Conservation (phyloP, 2,797 vertebrate genomes). For the Setipinna tenuifilis region DNA sequence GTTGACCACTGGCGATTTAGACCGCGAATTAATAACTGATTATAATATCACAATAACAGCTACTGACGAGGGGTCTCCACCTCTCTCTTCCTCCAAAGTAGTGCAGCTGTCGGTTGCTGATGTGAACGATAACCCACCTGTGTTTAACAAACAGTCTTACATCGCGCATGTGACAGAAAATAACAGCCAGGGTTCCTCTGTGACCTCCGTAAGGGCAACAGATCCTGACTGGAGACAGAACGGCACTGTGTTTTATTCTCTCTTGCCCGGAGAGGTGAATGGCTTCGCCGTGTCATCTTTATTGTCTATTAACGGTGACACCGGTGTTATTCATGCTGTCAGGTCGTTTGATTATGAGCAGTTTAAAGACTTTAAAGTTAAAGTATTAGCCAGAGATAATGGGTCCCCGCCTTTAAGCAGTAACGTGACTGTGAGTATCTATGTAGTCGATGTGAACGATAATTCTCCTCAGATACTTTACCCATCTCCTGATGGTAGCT, state of each 20-base stretch:
- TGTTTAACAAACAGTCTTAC: background rate
- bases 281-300: conserved; percentile 63
- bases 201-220: conserved; percentile 1
- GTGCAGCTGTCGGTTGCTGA: background rate
- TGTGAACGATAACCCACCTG: background rate
- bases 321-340: conserved; percentile 51
- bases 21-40: background rate
- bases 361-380: conserved; percentile 59
- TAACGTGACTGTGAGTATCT: conserved; percentile 61
- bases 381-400: conserved; percentile 63
- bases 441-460: conserved; percentile 72
- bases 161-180: background rate
- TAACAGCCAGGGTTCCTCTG: conserved; percentile 48
- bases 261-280: conserved; percentile 55
- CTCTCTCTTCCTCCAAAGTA: background rate
- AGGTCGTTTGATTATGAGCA: conserved; percentile 67
- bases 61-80: background rate
- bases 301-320: conserved; percentile 61
- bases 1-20: background rate
- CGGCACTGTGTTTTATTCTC: conserved; percentile 62
- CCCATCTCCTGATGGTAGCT: conserved; percentile 50
- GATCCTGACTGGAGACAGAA: conserved; percentile 75
- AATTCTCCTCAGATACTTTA: conserved; percentile 73
- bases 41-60: conserved; percentile 9
- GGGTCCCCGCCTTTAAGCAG: conserved; percentile 67